Base-by-base conservation (phyloP, 2,797 vertebrate species). In the Varecia variegata region DNA sequence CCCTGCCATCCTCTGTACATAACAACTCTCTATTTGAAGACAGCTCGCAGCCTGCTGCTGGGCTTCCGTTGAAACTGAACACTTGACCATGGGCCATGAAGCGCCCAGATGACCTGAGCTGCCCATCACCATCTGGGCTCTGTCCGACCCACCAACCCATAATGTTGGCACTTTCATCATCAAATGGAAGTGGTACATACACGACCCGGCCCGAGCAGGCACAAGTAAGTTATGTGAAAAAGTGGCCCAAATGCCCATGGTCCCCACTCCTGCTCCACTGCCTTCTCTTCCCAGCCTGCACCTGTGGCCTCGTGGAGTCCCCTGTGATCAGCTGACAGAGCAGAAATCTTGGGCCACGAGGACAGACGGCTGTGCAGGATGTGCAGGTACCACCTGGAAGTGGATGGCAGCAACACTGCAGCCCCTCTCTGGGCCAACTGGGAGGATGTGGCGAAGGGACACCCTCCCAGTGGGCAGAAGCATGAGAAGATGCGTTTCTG, bases 331-430 rank as follows among this genome's bases (percentile, higher is more conserved):
- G 74, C 3, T 14, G n/a, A 77, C 50, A 77, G 12, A 77, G 21
- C n/a, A 25, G 74, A 54, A 25, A 50, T 54, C n/a, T 10, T 3
- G 2, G n/a, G 45, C 32, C n/a, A 3, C 20, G 3, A 50, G 18
- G 47, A 52, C 35, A 35, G 13, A 27, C 15, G 74, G 50, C 35
- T 38, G 21, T 79, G n/a, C 21, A 38, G 0, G 21, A 52, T 25
- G 4, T 47, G 71, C 15, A 0, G 27, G 8, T 3, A 25, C 12
- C n/a, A 8, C n/a, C 50, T 1, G n/a, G 50, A 38, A 79, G 13
- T 4, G 21, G 50, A 79, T 14, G 52, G 50, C 47, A 5, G 50
- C 13, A 35, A 50, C 76, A 4, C 50, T 17, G 23, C 32, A 54
- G n/a, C 21, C 7, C 32, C 6, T n/a, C 14, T 25, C 76, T 38